These are phyloP conservation scores for Campaea margaritaria DNA, from an alignment of 2,888 invertebrate genomes.

Conservation along the genomic window DNA sequence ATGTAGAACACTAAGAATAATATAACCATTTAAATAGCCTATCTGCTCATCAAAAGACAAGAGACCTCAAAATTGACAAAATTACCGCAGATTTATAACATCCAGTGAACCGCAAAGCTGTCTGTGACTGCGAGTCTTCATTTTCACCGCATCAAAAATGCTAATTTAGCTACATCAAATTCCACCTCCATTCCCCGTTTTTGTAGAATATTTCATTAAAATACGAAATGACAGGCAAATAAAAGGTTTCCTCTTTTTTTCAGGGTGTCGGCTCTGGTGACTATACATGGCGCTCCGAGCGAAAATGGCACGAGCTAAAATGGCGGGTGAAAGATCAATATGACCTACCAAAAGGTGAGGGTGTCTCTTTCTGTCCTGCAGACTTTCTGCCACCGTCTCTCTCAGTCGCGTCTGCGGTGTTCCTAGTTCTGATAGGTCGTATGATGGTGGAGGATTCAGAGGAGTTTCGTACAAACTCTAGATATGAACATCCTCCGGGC, in stretches of 20 bases:
- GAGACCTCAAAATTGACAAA: constrained; percentile 34
- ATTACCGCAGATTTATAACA: constrained; percentile 51
- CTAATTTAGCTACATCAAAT: constrained; percentile 72
- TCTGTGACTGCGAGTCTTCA: constrained; percentile 46
- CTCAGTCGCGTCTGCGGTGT: constrained; percentile 64
- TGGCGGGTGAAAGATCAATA: constrained; percentile 86
- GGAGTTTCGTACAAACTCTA: constrained; percentile 60
- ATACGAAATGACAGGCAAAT: constrained; percentile 77
- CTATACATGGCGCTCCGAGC: constrained; percentile 77
- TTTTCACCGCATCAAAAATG: constrained; percentile 73
- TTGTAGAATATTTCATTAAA: constrained; percentile 79
- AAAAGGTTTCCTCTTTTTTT: constrained; percentile 73
- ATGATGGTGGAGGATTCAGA: constrained; percentile 63
- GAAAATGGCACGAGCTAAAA: constrained; percentile 81
- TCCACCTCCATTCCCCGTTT: constrained; percentile 62
- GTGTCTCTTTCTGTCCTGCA: constrained; percentile 59
- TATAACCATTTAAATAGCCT: constrained; percentile 10
- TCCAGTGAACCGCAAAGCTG: constrained; percentile 42
- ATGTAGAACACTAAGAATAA: neutral
- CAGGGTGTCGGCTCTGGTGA: constrained; percentile 58
- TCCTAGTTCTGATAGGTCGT: constrained; percentile 78
- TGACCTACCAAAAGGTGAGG: constrained; percentile 78
- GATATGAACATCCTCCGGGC: constrained; percentile 61
- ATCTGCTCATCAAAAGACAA: constrained; percentile 18
- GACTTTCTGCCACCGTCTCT: constrained; percentile 51